Conservation (phyloP, 2,797 vertebrate species). For the Octomys mimax region DNA sequence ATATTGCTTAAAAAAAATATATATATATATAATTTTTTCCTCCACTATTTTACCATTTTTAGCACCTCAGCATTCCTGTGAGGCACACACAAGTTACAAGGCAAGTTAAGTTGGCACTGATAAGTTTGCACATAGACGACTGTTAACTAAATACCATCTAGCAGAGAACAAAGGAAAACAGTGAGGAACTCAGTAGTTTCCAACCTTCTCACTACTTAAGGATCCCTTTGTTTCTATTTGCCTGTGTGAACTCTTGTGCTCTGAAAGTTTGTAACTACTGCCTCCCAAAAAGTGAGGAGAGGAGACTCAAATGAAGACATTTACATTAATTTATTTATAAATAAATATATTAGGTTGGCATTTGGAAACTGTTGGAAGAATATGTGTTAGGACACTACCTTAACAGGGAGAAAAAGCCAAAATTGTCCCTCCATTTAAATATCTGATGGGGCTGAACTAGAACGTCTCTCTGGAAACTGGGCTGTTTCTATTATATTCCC, state of each 20-base stretch:
- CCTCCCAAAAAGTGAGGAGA: not conserved
- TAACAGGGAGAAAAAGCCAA: not conserved
- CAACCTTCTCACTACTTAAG: not conserved
- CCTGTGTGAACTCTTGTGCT: not conserved
- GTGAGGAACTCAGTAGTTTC: not conserved
- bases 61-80: not conserved
- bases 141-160: not conserved
- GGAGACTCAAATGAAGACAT: not conserved
- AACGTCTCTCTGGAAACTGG: not conserved
- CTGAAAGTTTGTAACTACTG: not conserved
- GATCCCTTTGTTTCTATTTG: not conserved
- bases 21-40: too few relatives aligned
- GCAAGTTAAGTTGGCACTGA: not conserved
- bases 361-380: constrained; percentile 26
- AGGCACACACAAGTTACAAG: not conserved
- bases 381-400: not conserved
- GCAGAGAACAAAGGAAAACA: not conserved
- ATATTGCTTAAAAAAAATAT: not conserved
- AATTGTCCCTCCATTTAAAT: not conserved
- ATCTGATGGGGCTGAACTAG: not conserved
- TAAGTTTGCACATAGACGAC: not conserved
- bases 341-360: not conserved
- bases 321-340: not conserved
- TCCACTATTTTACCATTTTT: not conserved
- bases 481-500: not conserved